Conservation (phyloP, 2,113 vertebrate genomes). For the Dolichallabes microphthalmus region DNA sequence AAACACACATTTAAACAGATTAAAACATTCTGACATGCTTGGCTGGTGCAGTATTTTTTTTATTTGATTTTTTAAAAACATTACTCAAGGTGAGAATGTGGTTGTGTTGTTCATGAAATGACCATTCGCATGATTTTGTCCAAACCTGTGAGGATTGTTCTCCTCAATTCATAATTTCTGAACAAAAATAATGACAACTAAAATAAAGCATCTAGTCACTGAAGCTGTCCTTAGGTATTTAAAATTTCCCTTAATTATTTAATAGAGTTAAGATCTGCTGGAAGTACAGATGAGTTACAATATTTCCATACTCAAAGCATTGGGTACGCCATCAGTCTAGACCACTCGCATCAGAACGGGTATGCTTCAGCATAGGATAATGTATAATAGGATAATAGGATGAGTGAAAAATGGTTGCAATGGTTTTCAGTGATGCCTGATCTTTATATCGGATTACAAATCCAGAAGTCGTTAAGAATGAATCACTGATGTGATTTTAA, state of each 20-base stretch:
- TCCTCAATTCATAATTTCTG: background rate
- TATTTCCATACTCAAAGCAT: background rate
- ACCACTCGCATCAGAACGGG: background rate
- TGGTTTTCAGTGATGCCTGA: background rate
- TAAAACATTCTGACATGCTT: background rate
- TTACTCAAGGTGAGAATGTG: background rate
- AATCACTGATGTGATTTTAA: background rate
- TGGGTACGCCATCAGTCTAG: too few species aligned
- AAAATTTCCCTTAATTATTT: background rate
- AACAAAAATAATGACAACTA: too few species aligned
- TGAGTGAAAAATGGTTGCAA: background rate
- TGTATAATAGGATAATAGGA: too few species aligned
- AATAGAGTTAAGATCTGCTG: background rate
- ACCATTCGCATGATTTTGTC: background rate
- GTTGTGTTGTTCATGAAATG: background rate
- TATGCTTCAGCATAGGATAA: background rate
- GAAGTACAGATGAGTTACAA: background rate
- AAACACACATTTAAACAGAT: background rate
- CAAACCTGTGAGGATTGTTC: background rate
- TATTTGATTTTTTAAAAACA: too few species aligned
- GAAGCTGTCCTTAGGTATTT: background rate
- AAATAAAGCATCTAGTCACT: background rate
- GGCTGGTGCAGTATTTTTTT: background rate
- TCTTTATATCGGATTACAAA: background rate
- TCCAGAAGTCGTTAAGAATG: background rate